Evolutionary conservation across 2,113 vertebrate genomes (phyloP), one percentile per base, ranked within the genome.

Genomic region (Vidua macroura): DNA sequence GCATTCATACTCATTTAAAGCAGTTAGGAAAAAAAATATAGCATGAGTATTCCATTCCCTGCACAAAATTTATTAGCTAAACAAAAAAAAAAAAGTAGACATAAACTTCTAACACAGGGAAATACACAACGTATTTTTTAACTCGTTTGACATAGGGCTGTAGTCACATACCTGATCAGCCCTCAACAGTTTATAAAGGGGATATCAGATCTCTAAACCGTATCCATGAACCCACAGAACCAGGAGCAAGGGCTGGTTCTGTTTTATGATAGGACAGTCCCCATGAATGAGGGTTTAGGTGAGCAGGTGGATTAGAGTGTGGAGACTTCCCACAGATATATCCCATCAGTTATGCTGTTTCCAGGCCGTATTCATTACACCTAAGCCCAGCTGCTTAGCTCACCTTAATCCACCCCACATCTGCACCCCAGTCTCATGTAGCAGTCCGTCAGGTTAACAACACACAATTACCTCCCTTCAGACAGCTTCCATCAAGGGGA

Each of bases 131-230:
- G 22, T 22, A 1, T 64, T 60, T 81, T 78, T 90, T n/a, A 69
- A 69, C 41, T 64, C 0, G 0, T 27, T 64, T 49, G 64, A 27
- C 62, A 49, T 10, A 39, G 12, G 30, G 35, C 22, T 55, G 49
- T 20, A 68, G 31, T 39, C 52, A 64, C 59, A 28, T 4, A 39
- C 28, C 10, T 7, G 17, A 52, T 43, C 31, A 58, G 13, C 20
- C 49, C 52, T 46, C 37, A 37, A 56, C 23, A 69, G 20, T 25
- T 86, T 58, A 35, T 7, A 68, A 33, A 53, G 53, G 24, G 9
- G 16, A 21, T 27, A 24, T 13, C 17, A 2, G 4, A 13, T 56
- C 33, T 73, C 46, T 81, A 72, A 19, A n/a, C 3, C 0, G 0
- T 2, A 43, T 4, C 31, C 30, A 1, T 11, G 63, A 37, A 31